A percentile compares a stretch with the other conserved stretches of the same genome.
phyloP scores from a whole-genome alignment of 2,888 invertebrate genomes.

The Toxonevra muliebris region DNA sequence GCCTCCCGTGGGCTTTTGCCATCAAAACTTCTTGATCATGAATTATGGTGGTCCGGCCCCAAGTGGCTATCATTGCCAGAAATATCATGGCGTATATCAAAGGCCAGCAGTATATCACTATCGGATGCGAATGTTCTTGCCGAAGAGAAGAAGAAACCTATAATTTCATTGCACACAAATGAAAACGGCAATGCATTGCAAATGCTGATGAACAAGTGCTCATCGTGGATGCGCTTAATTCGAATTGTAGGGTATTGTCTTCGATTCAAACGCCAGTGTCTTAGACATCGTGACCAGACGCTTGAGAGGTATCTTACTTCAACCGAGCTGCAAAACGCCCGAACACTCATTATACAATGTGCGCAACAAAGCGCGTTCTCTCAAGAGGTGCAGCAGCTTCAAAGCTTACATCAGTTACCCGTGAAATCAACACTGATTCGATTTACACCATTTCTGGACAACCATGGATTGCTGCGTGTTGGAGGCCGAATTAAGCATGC shows the following conservation, averaged over 20 bases:
- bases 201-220: not conserved
- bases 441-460: too few species aligned
- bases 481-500: too few species aligned
- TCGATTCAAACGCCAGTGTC: not conserved
- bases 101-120: not conserved
- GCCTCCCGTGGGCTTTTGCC: slow-evolving; percentile 38
- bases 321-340: too few species aligned
- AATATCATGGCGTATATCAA: not conserved
- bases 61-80: slow-evolving; percentile 21
- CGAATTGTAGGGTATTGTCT: slow-evolving; percentile 7
- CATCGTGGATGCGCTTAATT: not conserved
- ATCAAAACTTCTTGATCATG: slow-evolving; percentile 21
- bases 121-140: not conserved
- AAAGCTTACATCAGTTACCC: too few species aligned
- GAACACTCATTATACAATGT: too few species aligned
- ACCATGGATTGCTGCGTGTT: too few species aligned
- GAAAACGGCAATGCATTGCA: not conserved
- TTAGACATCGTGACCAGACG: too few species aligned
- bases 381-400: too few species aligned
- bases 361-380: too few species aligned
- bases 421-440: too few species aligned
- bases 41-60: slow-evolving; percentile 40
- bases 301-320: too few species aligned
- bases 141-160: not conserved
- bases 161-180: not conserved